phyloP scores from a whole-genome alignment of 2,113 vertebrate species.

The Urocitellus parryii region DNA sequence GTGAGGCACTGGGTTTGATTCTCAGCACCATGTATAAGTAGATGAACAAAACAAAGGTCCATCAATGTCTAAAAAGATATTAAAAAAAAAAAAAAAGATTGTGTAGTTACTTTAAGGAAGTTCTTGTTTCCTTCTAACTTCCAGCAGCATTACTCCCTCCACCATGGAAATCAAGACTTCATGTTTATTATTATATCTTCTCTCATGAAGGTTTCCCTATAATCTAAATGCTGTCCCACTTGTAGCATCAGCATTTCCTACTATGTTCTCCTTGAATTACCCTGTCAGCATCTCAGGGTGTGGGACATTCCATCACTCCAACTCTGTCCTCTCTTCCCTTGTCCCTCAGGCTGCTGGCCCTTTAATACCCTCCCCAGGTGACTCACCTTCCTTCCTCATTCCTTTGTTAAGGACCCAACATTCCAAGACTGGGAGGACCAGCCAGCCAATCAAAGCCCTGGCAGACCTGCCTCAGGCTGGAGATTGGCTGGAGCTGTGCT shows the following conservation, averaged over 20 bases:
- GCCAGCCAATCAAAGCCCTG: conserved; percentile 74
- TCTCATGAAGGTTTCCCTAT: not conserved
- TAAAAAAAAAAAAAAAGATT: not conserved
- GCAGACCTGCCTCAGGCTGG: not conserved
- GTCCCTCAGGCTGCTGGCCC: conserved; percentile 31
- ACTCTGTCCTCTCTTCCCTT: not conserved
- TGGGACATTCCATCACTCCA: not conserved
- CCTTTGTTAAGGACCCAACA: conserved; percentile 80
- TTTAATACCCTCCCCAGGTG: conserved; percentile 80
- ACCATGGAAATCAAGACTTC: conserved; percentile 38
- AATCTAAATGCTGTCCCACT: not conserved
- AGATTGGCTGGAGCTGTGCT: conserved; percentile 74
- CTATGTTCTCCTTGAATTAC: not conserved
- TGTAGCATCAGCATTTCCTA: not conserved
- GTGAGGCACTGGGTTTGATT: no score
- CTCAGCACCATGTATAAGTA: no score
- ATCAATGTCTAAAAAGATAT: no score
- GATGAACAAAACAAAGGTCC: no score
- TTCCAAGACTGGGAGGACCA: conserved; percentile 70
- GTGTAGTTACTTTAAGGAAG: conserved; percentile 43
- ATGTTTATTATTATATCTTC: not conserved
- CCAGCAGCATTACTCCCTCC: conserved; percentile 24
- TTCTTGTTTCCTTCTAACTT: conserved; percentile 37
- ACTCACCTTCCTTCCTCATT: conserved; percentile 84
- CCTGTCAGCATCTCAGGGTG: not conserved